Evolutionary conservation across 2,797 vertebrate species (phyloP).

Genomic region (Florisuga fusca): DNA sequence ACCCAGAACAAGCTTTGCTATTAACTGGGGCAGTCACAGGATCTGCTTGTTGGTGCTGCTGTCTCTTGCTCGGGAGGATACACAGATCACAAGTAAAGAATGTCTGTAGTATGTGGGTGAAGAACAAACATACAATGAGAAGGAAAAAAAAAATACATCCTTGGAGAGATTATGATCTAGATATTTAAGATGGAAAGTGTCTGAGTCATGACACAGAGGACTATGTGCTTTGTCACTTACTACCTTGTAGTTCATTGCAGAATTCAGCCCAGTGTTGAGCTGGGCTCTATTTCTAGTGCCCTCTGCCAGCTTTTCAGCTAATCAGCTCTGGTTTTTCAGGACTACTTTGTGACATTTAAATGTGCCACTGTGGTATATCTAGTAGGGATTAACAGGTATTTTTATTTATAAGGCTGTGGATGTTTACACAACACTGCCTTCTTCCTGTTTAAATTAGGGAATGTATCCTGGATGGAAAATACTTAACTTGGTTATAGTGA

Average conservation of each 20-base stretch:
- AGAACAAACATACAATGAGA: not conserved
- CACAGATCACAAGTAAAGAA: not conserved
- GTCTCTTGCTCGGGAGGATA: not conserved
- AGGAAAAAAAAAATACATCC: not conserved
- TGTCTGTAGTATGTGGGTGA: not conserved
- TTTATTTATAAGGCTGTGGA: not conserved
- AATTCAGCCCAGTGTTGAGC: not conserved
- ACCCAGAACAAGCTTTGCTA: not conserved
- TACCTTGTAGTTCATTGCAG: not conserved
- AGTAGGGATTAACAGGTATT: not conserved
- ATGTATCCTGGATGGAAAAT: not conserved
- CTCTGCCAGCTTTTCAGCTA: not conserved
- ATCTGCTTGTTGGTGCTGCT: not conserved
- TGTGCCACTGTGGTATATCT: accelerated
- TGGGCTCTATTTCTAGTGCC: not conserved
- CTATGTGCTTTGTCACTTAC: accelerated
- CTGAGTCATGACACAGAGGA: not conserved
- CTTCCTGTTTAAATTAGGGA: not conserved
- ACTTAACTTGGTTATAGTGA: not conserved
- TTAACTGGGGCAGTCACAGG: not conserved
- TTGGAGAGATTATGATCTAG: not conserved
- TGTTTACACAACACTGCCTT: not conserved
- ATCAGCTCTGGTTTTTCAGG: not conserved
- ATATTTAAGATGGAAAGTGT: not conserved
- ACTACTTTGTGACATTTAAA: not conserved